A percentile compares a stretch with the other conserved stretches of the same genome.
Conservation (phyloP, 1,140 invertebrate species). For the Drosophila serrata region DNA sequence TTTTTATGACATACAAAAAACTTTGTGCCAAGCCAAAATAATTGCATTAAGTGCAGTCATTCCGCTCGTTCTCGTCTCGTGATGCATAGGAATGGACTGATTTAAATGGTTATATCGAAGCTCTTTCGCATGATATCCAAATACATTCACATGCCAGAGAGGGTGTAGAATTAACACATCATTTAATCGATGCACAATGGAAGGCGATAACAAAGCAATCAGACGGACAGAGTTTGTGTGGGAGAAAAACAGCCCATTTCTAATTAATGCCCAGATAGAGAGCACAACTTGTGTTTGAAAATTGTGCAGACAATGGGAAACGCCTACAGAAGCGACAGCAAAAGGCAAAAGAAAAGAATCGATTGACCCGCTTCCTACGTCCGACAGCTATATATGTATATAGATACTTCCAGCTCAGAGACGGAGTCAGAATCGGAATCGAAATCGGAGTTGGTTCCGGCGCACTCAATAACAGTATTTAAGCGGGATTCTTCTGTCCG, state of each 20-base stretch:
- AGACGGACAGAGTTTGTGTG: conserved; percentile 30
- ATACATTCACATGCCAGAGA: background rate
- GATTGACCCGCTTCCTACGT: conserved; percentile 70
- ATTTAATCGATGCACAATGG: conserved; percentile 68
- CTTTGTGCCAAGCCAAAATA: conserved; percentile 47
- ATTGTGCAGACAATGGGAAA: conserved; percentile 59
- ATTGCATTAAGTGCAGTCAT: conserved; percentile 77
- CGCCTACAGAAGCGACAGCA: conserved; percentile 45
- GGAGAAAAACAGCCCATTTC: conserved; percentile 62
- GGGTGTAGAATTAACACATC: conserved; percentile 73
- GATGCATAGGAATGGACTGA: conserved; percentile 57
- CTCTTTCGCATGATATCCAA: conserved; percentile 17
- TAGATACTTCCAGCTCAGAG: conserved; percentile 24
- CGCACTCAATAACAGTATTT: conserved; percentile 75
- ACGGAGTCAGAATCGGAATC: conserved; percentile 21
- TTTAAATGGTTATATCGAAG: conserved; percentile 23
- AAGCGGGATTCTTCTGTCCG: conserved; percentile 20
- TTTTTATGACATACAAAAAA: conserved; percentile 57
- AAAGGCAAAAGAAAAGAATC: conserved; percentile 48
- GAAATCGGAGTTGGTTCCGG: conserved; percentile 41
- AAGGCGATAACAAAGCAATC: conserved; percentile 64
- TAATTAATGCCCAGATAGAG: conserved; percentile 69
- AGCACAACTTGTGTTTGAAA: conserved; percentile 52
- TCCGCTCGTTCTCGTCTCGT: conserved; percentile 5
- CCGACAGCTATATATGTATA: conserved; percentile 35